Base-by-base conservation (phyloP, 2,888 invertebrate species). In the Drosophila histrio region DNA sequence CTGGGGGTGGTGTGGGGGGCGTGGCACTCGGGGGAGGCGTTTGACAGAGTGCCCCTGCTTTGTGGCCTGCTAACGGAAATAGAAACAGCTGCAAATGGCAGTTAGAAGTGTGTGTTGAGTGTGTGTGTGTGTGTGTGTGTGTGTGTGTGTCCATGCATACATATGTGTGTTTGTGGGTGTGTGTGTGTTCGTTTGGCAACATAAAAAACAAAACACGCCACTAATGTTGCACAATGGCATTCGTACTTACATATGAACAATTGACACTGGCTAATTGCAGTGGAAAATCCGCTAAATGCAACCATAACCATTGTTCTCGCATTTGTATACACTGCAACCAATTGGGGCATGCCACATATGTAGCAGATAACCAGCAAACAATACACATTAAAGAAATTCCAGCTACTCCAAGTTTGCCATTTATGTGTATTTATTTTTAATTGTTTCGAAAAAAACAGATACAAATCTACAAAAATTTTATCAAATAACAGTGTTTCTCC, bases 1-100 rank as follows among this genome's bases (percentile, higher is more conserved):
- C 52, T 24, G 26, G 17, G 26, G 21, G 32, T 46, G 22, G 17
- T 19, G 30, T 38, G 32, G 34, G 38, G 24, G 17, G 28, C 17
- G 41, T 26, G 28, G 54, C 24, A 26, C 24, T 44, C 7, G 1
- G 30, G 34, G 19, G 54, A 3, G 36, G n/a, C 26, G 47, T 39
- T 53, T 63, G 57, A 60, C 49, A 39, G 56, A 44, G 43, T 46
- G 34, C 47, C 57, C 39, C 56, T 64, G 75, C 77, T 64, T 66
- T 81, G 78, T 64, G 81, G 80, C 76, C 81, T 58, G 79, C 77
- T 57, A 81, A 66, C 81, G 82, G 81, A 82, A 82, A 74, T 81
- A 72, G 82, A 84, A 82, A 77, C 81, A 82, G 81, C 85, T 82
- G 81, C 79, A 81, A 81, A 68, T 79, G 73, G 74, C 85, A 82